Percentiles rank a stretch among this genome's conserved stretches.
Evolutionary conservation across 2,888 invertebrate species (phyloP).

Genomic region (Lycaena phlaeas): DNA sequence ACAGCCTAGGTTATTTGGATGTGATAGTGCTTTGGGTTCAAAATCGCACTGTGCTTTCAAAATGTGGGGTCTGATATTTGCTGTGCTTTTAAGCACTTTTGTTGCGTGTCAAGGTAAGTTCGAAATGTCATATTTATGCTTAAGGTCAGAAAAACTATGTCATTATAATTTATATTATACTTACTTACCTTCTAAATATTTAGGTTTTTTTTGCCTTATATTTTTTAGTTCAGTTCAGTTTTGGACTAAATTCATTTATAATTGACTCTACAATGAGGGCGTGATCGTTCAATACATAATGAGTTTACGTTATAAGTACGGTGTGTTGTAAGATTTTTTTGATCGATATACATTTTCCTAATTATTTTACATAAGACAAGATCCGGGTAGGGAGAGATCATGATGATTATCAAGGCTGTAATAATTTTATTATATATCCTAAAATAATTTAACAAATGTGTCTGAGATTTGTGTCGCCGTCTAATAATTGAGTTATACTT

Average conservation of each 20-base stretch:
- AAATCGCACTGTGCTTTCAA: constrained; percentile 27
- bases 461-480: no score
- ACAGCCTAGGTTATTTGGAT: constrained; percentile 53
- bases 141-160: constrained; percentile 14
- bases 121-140: constrained; percentile 15
- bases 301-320: neutral
- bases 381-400: no score
- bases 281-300: neutral
- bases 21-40: constrained; percentile 42
- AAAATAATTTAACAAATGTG: no score
- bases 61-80: constrained; percentile 17
- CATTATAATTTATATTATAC: neutral
- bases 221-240: constrained; percentile 5
- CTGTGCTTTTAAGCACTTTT: constrained; percentile 31
- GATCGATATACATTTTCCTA: no score
- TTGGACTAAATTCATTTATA: neutral
- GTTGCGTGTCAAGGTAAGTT: constrained; percentile 60
- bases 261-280: neutral
- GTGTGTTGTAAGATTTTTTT: no score
- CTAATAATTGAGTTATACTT: no score
- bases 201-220: neutral
- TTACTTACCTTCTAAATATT: no score
- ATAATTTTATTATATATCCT: no score
- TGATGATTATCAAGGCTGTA: no score
- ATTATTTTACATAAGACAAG: no score